Conservation (phyloP, 2,797 vertebrate genomes). For the Cetoscarus ocellatus region DNA sequence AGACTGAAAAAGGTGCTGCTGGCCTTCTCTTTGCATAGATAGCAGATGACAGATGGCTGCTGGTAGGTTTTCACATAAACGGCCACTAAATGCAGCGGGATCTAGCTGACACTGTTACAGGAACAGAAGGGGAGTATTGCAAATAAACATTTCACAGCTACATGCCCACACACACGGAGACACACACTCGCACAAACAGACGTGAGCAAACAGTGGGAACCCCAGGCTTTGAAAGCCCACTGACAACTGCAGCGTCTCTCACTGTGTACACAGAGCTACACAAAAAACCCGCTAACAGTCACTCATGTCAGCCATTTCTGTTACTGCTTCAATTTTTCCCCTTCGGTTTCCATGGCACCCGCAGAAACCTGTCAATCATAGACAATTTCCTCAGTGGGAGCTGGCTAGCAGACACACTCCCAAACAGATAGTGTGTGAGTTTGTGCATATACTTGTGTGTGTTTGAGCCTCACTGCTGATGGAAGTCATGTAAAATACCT, state of each 20-base stretch:
- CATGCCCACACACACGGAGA: slow-evolving; percentile 31
- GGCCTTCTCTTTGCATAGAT: slow-evolving; percentile 71
- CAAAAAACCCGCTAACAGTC: slow-evolving; percentile 37
- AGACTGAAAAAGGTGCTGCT: slow-evolving; percentile 64
- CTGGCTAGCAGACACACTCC: slow-evolving; percentile 13
- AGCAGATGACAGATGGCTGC: slow-evolving; percentile 72
- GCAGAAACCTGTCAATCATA: slow-evolving; percentile 46
- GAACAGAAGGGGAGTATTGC: slow-evolving; percentile 60
- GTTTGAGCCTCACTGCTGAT: not conserved
- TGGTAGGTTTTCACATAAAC: slow-evolving; percentile 62
- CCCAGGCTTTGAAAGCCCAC: slow-evolving; percentile 31
- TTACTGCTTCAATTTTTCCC: slow-evolving; percentile 29
- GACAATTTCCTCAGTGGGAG: slow-evolving; percentile 35
- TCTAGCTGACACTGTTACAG: slow-evolving; percentile 61
- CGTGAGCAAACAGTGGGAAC: slow-evolving; percentile 45
- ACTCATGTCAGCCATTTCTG: slow-evolving; percentile 45
- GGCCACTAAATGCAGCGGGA: slow-evolving; percentile 66
- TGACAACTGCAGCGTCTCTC: slow-evolving; percentile 31
- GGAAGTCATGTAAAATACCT: not conserved
- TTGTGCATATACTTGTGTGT: not conserved
- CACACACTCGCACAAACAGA: slow-evolving; percentile 24
- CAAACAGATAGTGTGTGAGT: slow-evolving; percentile 9
- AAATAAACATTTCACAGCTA: slow-evolving; percentile 71
- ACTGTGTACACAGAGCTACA: slow-evolving; percentile 25
- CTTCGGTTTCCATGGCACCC: slow-evolving; percentile 54